Evolutionary conservation across 2,888 invertebrate genomes (phyloP), one percentile per base, ranked within the genome.

Genomic region (Platerodrilus igneus): DNA sequence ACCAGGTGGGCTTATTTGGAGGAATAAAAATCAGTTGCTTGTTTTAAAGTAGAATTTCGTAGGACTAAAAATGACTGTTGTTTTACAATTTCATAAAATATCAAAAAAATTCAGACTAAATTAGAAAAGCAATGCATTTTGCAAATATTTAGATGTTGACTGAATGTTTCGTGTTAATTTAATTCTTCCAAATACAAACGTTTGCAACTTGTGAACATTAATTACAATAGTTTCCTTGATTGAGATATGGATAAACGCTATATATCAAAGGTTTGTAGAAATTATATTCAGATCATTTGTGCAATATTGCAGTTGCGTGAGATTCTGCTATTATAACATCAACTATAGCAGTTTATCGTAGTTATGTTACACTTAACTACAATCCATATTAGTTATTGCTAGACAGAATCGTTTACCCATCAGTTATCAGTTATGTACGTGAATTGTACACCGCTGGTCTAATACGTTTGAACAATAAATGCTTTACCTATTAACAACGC

Each of bases 361-460:
- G 44, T 55, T 56, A 53, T 57, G 57, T 57, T 57, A 55, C 59
- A 55, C 59, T 58, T 58, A 58, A 57, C 58, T 54, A 59, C 59
- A 55, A 53, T 56, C 57, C 53, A 55, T 62, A 62, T 62, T 62
- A 62, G 62, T 62, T 62, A 62, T 60, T 58, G 52, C 59, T 48
- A 57, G 60, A 60, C 58, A 52, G 57, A 56, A 60, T 59, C 59
- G 58, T 59, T 56, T 53, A 52, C 49, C 59, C 58, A 61, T 61
- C 59, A 58, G 57, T 61, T 60, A 41, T 45, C 37, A 19, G 37
- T 45, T 45, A 45, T 45, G 41, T 33, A 34, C 7, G 17, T 45
- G 42, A 50, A 47, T 47, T 49, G 19, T 31, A 36, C 37, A 37
- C 23, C 35, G 50, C 47, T 45, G 44, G 45, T 50, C 37, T 49